These are phyloP conservation scores for Tamandua tetradactyla DNA, from an alignment of 2,797 vertebrate species.

Conservation along the genomic window DNA sequence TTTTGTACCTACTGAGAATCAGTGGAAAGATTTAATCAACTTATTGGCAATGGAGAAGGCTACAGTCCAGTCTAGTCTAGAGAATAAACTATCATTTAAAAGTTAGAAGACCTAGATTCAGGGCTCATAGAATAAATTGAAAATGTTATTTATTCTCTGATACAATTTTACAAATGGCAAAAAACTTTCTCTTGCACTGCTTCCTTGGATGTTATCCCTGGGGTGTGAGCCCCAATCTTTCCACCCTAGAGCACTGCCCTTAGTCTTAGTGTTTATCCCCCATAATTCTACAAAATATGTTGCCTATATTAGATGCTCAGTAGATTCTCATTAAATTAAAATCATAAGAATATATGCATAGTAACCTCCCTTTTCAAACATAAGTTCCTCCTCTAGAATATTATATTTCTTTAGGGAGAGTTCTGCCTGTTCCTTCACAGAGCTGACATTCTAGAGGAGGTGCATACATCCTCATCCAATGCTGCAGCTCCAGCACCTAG, in stretches of 20 bases:
- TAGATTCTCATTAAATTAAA: conserved; percentile 28
- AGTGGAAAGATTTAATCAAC: conserved; percentile 2
- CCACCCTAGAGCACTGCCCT: not conserved
- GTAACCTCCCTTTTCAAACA: not conserved
- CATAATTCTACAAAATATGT: not conserved
- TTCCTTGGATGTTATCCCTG: not conserved
- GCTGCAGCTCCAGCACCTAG: not conserved
- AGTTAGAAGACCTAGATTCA: not conserved
- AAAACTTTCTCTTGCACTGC: not conserved
- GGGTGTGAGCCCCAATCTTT: not conserved
- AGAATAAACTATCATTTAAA: conserved; percentile 31
- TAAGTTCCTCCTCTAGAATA: not conserved
- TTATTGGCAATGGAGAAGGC: not conserved
- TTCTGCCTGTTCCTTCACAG: not conserved
- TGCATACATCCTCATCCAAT: not conserved
- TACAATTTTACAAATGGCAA: not conserved
- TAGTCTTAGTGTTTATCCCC: not conserved
- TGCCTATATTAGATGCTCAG: not conserved
- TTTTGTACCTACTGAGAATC: not conserved
- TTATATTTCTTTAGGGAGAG: not conserved
- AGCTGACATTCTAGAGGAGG: not conserved
- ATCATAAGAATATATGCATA: not conserved
- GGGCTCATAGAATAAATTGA: not conserved
- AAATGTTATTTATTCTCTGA: not conserved
- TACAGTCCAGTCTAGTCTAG: not conserved